These are phyloP conservation scores for Ailuropoda melanoleuca DNA, from an alignment of 2,113 vertebrate genomes.

Conservation along the genomic window DNA sequence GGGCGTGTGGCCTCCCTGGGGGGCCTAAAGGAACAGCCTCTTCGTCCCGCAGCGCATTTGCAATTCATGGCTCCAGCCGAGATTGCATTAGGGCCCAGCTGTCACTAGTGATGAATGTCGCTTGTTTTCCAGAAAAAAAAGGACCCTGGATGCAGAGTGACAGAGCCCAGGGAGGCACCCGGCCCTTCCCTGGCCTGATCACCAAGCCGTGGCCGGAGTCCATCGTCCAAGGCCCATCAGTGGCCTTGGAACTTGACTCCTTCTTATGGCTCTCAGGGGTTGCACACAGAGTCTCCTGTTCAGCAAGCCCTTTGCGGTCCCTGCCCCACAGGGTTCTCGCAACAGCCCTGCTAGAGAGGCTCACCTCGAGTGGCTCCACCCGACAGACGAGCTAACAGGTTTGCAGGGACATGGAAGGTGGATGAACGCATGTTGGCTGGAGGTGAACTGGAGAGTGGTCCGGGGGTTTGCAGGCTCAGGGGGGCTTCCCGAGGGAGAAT, in stretches of 20 bases:
- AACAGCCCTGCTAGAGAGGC: slow-evolving; percentile 1
- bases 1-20: slow-evolving; percentile 83
- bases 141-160: slow-evolving; percentile 94
- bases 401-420: neutral
- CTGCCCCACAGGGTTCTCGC: slow-evolving; percentile 24
- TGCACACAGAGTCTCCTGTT: neutral
- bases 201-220: neutral
- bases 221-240: neutral
- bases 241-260: neutral
- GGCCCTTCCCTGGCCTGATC: neutral
- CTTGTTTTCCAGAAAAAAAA: slow-evolving; percentile 95
- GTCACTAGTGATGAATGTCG: slow-evolving; percentile 98
- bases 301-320: slow-evolving; percentile 42
- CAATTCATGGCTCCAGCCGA: slow-evolving; percentile 96
- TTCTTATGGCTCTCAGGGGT: accelerated
- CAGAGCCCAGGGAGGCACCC: slow-evolving; percentile 76
- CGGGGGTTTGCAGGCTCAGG: neutral
- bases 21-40: slow-evolving; percentile 94
- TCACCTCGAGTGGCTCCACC: neutral
- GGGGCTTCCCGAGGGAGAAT: neutral
- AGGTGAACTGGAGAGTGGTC: neutral
- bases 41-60: slow-evolving; percentile 88
- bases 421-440: neutral
- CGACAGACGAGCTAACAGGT: neutral
- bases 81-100: slow-evolving; percentile 98